Percentiles rank a stretch among this genome's conserved stretches.
Conservation (phyloP, 2,113 vertebrate genomes). For the Zosterops japonicus region DNA sequence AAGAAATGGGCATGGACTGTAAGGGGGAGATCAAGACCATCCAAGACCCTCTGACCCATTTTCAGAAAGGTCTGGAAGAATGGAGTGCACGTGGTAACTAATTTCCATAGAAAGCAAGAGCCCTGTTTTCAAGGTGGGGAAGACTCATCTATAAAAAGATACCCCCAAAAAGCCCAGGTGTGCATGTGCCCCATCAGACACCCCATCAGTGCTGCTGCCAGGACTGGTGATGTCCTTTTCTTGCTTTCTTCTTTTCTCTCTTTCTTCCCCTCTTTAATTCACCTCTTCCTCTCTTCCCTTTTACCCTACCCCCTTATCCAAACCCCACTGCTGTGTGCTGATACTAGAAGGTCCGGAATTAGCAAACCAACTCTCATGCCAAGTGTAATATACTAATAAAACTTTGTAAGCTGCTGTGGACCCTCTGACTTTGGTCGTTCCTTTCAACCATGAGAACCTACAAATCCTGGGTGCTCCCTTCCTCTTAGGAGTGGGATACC, state of each 20-base stretch:
- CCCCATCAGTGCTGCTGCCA: not conserved
- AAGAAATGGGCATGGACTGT: not conserved
- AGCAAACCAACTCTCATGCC: not conserved
- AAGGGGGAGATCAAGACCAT: not conserved
- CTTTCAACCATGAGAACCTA: not conserved
- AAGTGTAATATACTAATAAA: not conserved
- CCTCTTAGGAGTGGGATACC: not conserved
- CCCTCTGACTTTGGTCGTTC: rapidly evolving
- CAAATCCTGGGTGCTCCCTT: not conserved
- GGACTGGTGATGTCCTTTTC: not conserved
- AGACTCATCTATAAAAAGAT: not conserved
- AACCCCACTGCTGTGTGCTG: not conserved
- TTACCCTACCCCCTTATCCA: not conserved
- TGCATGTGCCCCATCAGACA: rapidly evolving
- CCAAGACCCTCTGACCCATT: rapidly evolving
- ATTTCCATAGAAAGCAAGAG: not conserved
- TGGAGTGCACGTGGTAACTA: not conserved
- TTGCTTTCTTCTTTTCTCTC: not conserved
- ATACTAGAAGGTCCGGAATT: not conserved
- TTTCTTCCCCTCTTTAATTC: not conserved
- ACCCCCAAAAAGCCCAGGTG: rapidly evolving
- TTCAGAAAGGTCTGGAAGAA: not conserved
- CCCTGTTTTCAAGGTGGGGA: not conserved
- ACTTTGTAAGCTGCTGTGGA: not conserved
- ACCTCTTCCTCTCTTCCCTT: not conserved